phyloP scores from a whole-genome alignment of 2,888 invertebrate genomes.

The Heliconius sara region DNA sequence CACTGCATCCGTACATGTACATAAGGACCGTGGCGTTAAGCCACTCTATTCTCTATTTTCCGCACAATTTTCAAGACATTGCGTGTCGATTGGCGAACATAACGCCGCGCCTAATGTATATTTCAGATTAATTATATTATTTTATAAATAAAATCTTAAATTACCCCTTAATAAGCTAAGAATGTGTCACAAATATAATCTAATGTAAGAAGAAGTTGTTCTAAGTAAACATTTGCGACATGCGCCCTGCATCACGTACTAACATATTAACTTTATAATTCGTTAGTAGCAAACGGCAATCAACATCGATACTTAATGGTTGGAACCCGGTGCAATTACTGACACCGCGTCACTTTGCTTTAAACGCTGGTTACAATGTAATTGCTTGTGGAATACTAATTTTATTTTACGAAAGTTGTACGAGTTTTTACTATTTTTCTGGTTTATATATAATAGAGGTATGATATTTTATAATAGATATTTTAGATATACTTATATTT shows the following conservation, averaged over 20 bases:
- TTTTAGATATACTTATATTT: no score
- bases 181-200: not conserved
- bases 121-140: not conserved
- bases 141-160: not conserved
- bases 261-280: not conserved
- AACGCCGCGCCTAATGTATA: no score
- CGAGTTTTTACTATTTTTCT: no score
- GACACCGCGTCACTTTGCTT: slow-evolving; percentile 7
- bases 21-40: no score
- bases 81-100: no score
- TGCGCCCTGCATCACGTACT: not conserved
- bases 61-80: no score
- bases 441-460: no score
- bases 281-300: slow-evolving; percentile 5
- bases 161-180: not conserved
- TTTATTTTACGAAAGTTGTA: not conserved
- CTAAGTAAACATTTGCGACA: slow-evolving; percentile 14
- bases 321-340: slow-evolving; percentile 24
- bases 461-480: no score
- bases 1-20: no score
- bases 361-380: slow-evolving; percentile 24
- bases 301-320: slow-evolving; percentile 34
- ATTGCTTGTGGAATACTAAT: slow-evolving; percentile 12
- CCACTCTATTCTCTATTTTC: no score
- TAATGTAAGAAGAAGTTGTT: slow-evolving; percentile 3